Conservation (phyloP, 2,113 vertebrate genomes). For the Ornithorhynchus anatinus region DNA sequence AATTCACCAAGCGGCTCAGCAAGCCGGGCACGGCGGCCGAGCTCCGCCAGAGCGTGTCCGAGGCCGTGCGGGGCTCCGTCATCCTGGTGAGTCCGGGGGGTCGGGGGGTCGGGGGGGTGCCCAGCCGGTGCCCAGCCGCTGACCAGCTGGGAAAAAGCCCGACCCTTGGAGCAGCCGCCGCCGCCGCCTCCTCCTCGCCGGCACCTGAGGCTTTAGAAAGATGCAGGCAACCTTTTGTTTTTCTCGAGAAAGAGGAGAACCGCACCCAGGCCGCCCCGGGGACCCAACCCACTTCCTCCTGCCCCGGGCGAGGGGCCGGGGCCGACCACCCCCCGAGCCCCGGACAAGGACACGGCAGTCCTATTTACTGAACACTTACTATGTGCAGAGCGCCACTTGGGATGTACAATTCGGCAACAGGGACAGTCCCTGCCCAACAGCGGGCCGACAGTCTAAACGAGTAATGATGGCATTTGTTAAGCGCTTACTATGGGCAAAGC, state of each 20-base stretch:
- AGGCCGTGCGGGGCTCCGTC: slow-evolving; percentile 78
- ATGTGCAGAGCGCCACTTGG: too few species aligned
- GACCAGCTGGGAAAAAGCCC: slow-evolving; percentile 5
- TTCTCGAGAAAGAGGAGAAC: too few species aligned
- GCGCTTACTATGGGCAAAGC: too few species aligned
- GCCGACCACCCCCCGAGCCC: neutral
- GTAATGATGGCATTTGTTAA: too few species aligned
- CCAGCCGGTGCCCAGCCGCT: neutral
- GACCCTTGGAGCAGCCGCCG: too few species aligned
- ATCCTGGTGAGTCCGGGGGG: slow-evolving; percentile 75
- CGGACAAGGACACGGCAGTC: neutral
- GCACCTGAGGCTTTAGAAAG: slow-evolving; percentile 52
- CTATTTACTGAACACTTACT: too few species aligned
- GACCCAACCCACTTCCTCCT: slow-evolving; percentile 17
- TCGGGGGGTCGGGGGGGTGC: neutral
- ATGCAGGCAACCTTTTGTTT: slow-evolving; percentile 37
- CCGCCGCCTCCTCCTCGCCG: too few species aligned
- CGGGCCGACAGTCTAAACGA: too few species aligned
- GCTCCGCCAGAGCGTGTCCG: slow-evolving; percentile 88
- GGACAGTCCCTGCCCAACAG: too few species aligned
- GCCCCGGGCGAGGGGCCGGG: neutral
- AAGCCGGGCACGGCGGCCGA: slow-evolving; percentile 90
- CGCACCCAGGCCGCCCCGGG: neutral
- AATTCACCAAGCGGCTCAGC: slow-evolving; percentile 85
- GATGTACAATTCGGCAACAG: too few species aligned